Evolutionary conservation across 2,888 invertebrate genomes (phyloP).

Genomic region (Ptilodon capucinus): DNA sequence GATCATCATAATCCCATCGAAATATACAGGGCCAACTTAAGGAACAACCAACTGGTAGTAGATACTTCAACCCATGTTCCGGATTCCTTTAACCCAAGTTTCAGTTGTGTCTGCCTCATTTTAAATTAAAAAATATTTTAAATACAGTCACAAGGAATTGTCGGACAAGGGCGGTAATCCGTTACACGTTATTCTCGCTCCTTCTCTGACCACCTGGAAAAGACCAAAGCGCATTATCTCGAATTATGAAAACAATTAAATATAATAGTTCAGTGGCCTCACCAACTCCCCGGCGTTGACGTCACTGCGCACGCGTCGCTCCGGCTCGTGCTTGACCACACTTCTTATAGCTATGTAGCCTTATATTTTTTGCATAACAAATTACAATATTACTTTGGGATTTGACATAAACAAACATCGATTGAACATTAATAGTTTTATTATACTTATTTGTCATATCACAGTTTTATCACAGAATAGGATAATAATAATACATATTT

Average conservation of each 20-base stretch:
- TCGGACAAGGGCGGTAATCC: slow-evolving; percentile 21
- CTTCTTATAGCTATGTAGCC: slow-evolving; percentile 32
- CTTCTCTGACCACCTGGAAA: slow-evolving; percentile 54
- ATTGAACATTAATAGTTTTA: slow-evolving; percentile 11
- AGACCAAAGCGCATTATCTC: slow-evolving; percentile 73
- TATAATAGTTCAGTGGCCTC: slow-evolving; percentile 33
- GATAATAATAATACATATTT: background rate
- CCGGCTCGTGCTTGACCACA: slow-evolving; percentile 25
- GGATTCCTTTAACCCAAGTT: slow-evolving; percentile 56
- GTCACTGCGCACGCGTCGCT: slow-evolving; percentile 5
- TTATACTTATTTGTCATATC: slow-evolving; percentile 30
- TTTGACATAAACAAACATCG: slow-evolving; percentile 39
- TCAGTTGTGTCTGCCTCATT: slow-evolving; percentile 21
- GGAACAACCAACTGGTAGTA: slow-evolving; percentile 36
- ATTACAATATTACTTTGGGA: slow-evolving; percentile 14
- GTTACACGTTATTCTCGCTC: slow-evolving; percentile 26
- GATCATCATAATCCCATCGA: slow-evolving; percentile 33
- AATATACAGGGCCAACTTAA: slow-evolving; percentile 45
- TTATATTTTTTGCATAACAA: slow-evolving; percentile 7
- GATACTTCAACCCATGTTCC: slow-evolving; percentile 63
- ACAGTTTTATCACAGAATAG: slow-evolving; percentile 38
- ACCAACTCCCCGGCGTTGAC: slow-evolving; percentile 41
- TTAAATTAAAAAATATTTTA: background rate
- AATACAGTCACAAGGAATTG: slow-evolving; percentile 27
- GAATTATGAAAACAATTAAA: slow-evolving; percentile 35